Evolutionary conservation across 2,113 vertebrate species (phyloP).

Genomic region (Sylvilagus bachmani): DNA sequence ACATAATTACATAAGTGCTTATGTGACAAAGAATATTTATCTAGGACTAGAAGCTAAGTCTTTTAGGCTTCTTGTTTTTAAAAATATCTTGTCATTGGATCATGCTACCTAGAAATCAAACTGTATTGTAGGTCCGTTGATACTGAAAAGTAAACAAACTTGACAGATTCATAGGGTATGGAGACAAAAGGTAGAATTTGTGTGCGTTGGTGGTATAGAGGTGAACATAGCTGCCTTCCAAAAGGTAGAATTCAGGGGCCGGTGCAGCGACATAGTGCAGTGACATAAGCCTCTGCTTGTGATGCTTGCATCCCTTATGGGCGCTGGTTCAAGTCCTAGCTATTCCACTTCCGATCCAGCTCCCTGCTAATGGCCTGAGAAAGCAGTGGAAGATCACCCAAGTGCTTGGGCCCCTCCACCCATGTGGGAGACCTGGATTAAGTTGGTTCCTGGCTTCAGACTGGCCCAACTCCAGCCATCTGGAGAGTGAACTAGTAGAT

Average conservation of each 20-base stretch:
- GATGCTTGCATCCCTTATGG: no score
- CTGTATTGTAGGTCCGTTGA: constrained; percentile 12
- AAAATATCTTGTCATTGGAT: background rate
- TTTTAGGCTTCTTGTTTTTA: constrained; percentile 22
- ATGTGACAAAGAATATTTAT: constrained; percentile 1
- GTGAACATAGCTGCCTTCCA: constrained; percentile 93
- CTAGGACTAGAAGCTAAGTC: background rate
- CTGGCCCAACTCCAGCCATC: no score
- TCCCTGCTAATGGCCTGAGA: no score
- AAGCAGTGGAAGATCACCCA: no score
- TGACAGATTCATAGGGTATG: background rate
- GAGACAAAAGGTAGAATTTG: background rate
- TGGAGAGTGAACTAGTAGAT: no score
- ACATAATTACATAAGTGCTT: background rate
- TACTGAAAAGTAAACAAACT: background rate
- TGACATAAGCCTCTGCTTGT: no score
- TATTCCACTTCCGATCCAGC: no score
- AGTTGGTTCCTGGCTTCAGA: no score
- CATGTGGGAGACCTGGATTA: no score
- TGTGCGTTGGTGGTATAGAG: constrained; percentile 90
- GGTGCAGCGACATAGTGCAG: no score
- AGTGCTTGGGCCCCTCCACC: no score
- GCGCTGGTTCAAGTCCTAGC: no score
- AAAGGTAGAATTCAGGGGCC: background rate
- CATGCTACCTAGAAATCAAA: background rate